Percentiles rank a stretch among this genome's conserved stretches.
These are phyloP conservation scores for Muntiacus muntjak DNA, from an alignment of 2,113 vertebrate genomes.

Conservation along the genomic window DNA sequence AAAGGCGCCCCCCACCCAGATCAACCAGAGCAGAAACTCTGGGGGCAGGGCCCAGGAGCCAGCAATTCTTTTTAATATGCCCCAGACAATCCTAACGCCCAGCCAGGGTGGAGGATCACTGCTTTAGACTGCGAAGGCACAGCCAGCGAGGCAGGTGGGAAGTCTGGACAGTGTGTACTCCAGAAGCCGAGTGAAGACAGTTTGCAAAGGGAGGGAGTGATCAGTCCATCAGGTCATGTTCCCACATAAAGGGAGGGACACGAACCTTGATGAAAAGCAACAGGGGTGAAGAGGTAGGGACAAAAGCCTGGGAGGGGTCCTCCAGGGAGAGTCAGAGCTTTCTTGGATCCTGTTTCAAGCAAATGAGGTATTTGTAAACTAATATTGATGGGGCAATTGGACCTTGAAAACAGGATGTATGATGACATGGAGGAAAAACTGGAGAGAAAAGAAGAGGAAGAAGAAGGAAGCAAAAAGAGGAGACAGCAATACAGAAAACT, in stretches of 20 bases:
- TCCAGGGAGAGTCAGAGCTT: not conserved
- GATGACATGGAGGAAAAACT: not conserved
- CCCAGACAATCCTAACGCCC: not conserved
- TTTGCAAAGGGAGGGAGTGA: not conserved
- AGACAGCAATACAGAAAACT: not conserved
- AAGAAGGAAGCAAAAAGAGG: not conserved
- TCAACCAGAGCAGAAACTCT: not conserved
- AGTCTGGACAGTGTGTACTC: not conserved
- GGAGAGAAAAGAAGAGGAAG: not conserved
- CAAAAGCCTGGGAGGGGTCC: fast-evolving
- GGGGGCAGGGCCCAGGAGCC: not conserved
- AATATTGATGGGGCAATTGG: not conserved
- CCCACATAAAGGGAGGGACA: not conserved
- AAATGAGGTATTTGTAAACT: not conserved
- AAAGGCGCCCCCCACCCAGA: not conserved
- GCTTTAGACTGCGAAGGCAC: not conserved
- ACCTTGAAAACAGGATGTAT: not conserved
- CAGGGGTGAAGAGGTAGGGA: fast-evolving
- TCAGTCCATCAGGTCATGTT: not conserved
- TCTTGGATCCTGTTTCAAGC: not conserved
- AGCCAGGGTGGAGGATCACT: not conserved
- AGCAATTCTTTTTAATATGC: not conserved
- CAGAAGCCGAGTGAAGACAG: not conserved
- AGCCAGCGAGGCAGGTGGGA: not conserved
- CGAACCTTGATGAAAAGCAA: not conserved